These are phyloP conservation scores for Psilopsiagon aymara DNA, from an alignment of 2,113 vertebrate species.

Conservation along the genomic window DNA sequence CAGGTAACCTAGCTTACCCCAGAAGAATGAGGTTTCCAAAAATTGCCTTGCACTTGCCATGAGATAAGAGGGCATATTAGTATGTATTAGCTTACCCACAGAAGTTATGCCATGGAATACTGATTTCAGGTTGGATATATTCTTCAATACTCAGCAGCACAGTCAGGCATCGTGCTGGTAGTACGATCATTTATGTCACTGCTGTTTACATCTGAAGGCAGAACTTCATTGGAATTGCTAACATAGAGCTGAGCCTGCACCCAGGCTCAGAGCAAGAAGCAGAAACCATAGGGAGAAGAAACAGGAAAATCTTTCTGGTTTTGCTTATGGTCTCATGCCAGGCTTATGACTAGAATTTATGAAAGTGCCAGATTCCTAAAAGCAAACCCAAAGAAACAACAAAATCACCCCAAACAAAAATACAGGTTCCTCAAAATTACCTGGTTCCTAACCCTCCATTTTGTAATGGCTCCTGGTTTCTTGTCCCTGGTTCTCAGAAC, in stretches of 20 bases:
- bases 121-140: not conserved
- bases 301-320: not conserved
- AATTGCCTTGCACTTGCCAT: not conserved
- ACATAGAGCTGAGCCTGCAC: not conserved
- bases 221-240: not conserved
- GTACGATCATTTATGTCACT: not conserved
- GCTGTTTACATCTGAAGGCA: not conserved
- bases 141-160: not conserved
- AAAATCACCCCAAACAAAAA: not conserved
- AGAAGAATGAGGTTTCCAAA: not conserved
- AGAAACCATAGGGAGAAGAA: not conserved
- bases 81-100: not conserved
- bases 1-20: not conserved
- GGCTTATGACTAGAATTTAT: not conserved
- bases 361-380: not conserved
- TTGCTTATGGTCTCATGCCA: not conserved
- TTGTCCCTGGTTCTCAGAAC: not conserved
- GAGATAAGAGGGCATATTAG: no score
- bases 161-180: not conserved
- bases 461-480: not conserved
- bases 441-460: not conserved
- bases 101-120: not conserved
- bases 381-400: not conserved
- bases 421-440: not conserved
- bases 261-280: not conserved